Evolutionary conservation across 2,888 invertebrate species (phyloP).

Genomic region (Volucella zonaria): DNA sequence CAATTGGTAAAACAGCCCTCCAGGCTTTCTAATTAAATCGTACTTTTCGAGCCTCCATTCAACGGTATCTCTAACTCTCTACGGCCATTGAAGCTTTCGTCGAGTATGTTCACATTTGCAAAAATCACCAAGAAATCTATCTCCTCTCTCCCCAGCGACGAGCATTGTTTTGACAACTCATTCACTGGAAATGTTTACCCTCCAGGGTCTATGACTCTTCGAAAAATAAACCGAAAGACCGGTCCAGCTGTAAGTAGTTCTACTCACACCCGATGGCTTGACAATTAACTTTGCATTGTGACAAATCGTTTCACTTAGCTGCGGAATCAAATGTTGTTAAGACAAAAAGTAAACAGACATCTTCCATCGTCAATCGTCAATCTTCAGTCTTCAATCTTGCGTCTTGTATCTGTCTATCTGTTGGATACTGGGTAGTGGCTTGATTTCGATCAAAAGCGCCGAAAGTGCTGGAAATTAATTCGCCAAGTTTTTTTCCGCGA

Average conservation of each 20-base stretch:
- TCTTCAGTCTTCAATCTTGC: no score
- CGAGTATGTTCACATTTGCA: constrained; percentile 32
- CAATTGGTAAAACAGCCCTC: not conserved
- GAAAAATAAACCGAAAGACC: not conserved
- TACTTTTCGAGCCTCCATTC: constrained; percentile 33
- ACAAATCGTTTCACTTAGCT: constrained; percentile 58
- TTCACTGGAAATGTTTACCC: constrained; percentile 31
- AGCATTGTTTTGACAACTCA: constrained; percentile 63
- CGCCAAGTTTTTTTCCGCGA: constrained; percentile 2
- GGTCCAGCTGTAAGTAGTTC: not conserved
- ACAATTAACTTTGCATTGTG: constrained; percentile 31
- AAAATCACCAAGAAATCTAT: not conserved
- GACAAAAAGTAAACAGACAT: constrained; percentile 13
- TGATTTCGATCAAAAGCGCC: constrained; percentile 11
- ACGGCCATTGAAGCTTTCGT: constrained; percentile 49
- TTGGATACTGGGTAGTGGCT: not conserved
- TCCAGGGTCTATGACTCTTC: constrained; percentile 6
- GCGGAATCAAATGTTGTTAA: constrained; percentile 25
- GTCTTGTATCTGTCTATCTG: not conserved
- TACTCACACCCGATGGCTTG: not conserved
- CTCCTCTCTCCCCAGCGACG: not conserved
- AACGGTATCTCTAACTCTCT: constrained; percentile 33
- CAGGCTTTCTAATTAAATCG: constrained; percentile 52
- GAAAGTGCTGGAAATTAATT: constrained; percentile 28
- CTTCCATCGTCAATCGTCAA: not conserved